Evolutionary conservation across 2,797 vertebrate genomes (phyloP).

Genomic region (Bradypodion pumilum): DNA sequence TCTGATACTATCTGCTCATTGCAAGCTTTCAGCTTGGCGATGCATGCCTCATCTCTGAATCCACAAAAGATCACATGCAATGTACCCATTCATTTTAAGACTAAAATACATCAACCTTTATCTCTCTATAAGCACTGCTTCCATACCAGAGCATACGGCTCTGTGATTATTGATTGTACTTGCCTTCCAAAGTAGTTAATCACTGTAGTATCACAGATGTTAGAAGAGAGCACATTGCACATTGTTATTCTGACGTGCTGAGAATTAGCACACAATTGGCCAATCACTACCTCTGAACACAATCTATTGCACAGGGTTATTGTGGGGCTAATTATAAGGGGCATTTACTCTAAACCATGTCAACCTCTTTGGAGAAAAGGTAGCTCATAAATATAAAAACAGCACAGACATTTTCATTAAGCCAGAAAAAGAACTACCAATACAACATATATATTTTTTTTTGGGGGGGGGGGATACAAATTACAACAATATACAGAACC

Average conservation of each 20-base stretch:
- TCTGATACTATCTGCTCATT: neutral
- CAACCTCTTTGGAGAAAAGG: no score
- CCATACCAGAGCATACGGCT: neutral
- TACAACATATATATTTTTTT: no score
- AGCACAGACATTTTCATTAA: neutral
- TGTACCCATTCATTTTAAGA: neutral
- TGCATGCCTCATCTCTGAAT: neutral
- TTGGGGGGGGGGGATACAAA: no score
- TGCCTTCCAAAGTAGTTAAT: neutral
- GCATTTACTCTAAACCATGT: no score
- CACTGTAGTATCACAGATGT: neutral
- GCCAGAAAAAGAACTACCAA: no score
- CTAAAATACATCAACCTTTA: neutral
- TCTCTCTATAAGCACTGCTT: neutral
- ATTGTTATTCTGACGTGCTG: neutral
- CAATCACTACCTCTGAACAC: no score
- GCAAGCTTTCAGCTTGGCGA: neutral
- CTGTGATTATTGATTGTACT: neutral
- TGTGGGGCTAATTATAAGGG: no score
- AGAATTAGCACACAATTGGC: neutral
- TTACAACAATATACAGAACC: no score
- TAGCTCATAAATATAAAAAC: no score
- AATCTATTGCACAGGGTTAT: no score
- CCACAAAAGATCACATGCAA: neutral
- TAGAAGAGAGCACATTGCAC: neutral